Evolutionary conservation across 2,113 vertebrate species (phyloP), one percentile per base, ranked within the genome.

Genomic region (Heteronetta atricapilla): DNA sequence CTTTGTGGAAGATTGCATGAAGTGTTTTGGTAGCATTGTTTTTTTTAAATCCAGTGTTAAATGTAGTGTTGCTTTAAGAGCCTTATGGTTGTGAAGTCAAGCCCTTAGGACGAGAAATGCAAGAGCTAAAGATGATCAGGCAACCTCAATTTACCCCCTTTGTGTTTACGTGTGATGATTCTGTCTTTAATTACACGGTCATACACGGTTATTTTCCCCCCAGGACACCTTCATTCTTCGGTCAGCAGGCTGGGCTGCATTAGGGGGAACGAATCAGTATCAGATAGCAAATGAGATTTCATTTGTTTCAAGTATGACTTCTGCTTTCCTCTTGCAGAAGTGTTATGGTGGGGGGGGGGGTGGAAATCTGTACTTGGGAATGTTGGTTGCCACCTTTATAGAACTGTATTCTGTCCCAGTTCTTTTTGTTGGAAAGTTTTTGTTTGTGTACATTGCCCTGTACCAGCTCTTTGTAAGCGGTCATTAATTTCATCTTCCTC

Each of bases 401-500:
- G 52, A 52, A 14, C 13, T 72, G 34, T 63, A 12, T 48, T 88
- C 21, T 75, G 34, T 68, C 31, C 33, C 3, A 31, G 5, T 44
- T 58, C 87, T 73, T 89, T 75, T 82, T 84, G 60, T 78, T 46
- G 62, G n/a, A 28, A 73, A 46, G 50, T 28, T 94, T 64, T 81
- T 88, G 53, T 90, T 84, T 92, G 52, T 82, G 75, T 93, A 8
- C 62, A 78, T 91, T 56, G 64, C 82, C 53, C 62, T 58, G 38
- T 78, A 50, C 56, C 53, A 94, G 44, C 44, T 89, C 63, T 86
- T 55, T 82, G 44, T 73, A 83, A 91, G 67, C 80, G 72, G 74
- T 85, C 75, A 91, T 89, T 95, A 85, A 82, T 25, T 79, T 86
- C 12, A 40, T 86, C 88, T 95, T 96, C 88, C 86, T 90, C 89